Conservation (phyloP, 2,888 invertebrate genomes). For the Conistra vaccinii region DNA sequence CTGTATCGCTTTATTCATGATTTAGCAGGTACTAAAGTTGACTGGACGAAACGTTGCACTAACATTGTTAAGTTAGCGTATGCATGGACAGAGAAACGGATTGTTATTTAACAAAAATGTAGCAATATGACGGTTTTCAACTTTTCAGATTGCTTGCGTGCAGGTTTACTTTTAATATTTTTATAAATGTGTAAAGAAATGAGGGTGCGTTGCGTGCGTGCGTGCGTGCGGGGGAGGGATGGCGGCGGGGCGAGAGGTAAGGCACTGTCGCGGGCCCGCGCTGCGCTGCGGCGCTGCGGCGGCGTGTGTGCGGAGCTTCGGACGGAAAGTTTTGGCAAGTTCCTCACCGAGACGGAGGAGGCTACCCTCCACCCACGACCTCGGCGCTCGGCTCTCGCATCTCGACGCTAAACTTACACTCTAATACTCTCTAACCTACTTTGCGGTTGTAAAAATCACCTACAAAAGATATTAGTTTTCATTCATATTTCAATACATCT, state of each 20-base stretch:
- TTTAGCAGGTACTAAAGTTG: slow-evolving; percentile 10
- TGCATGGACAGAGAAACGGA: background rate
- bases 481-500: slow-evolving; percentile 89
- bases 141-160: background rate
- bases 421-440: slow-evolving; percentile 88
- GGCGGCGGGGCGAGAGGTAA: slow-evolving; percentile 70
- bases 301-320: slow-evolving; percentile 85
- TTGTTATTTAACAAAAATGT: background rate
- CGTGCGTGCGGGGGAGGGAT: slow-evolving; percentile 38
- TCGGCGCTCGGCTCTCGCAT: slow-evolving; percentile 85
- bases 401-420: slow-evolving; percentile 86
- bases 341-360: slow-evolving; percentile 84
- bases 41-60: slow-evolving; percentile 18
- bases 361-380: slow-evolving; percentile 78
- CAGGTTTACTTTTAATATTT: slow-evolving; percentile 1
- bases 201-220: slow-evolving; percentile 6
- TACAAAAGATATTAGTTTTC: slow-evolving; percentile 91
- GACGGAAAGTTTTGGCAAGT: slow-evolving; percentile 89
- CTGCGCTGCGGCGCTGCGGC: slow-evolving; percentile 69
- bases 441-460: slow-evolving; percentile 91
- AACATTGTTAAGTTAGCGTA: background rate
- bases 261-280: slow-evolving; percentile 83
- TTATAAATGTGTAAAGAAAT: background rate
- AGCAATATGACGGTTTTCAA: background rate
- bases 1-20: background rate